These are phyloP conservation scores for Heterodera schachtii DNA, from an alignment of 1,140 invertebrate genomes.

Conservation along the genomic window DNA sequence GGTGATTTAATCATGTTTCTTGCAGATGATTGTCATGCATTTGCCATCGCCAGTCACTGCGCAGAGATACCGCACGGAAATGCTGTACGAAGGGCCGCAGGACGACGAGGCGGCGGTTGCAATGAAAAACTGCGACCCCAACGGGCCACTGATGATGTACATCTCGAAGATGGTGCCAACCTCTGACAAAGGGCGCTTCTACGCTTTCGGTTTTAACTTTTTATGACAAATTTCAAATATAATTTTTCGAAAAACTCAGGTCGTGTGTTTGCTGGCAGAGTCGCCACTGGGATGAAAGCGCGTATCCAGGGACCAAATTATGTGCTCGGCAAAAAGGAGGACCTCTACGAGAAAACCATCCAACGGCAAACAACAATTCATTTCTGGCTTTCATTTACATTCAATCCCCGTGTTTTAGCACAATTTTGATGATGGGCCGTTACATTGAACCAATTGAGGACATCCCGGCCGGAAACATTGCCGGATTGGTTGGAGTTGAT, in stretches of 20 bases:
- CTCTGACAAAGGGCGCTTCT: slow-evolving; percentile 98
- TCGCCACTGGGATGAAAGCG: slow-evolving; percentile 90
- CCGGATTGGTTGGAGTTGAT: slow-evolving; percentile 98
- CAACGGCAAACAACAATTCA: slow-evolving; percentile 71
- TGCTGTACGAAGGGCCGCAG: slow-evolving; percentile 95
- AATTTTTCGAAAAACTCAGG: not conserved
- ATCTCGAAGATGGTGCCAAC: slow-evolving; percentile 99
- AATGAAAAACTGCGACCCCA: slow-evolving; percentile 85
- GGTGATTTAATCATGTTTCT: not conserved
- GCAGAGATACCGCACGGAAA: slow-evolving; percentile 98
- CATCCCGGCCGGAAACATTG: slow-evolving; percentile 98
- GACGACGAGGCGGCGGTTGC: slow-evolving; percentile 88
- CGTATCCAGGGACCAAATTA: slow-evolving; percentile 99
- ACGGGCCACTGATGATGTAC: slow-evolving; percentile 99
- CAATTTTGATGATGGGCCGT: slow-evolving; percentile 99
- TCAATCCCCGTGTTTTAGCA: slow-evolving; percentile 72
- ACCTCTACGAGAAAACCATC: slow-evolving; percentile 97
- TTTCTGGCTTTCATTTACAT: not conserved
- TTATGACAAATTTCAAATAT: too few species aligned
- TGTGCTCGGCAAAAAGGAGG: slow-evolving; percentile 95
- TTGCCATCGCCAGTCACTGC: slow-evolving; percentile 97
- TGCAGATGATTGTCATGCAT: slow-evolving; percentile 98
- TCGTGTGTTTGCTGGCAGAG: slow-evolving; percentile 96
- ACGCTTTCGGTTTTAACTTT: slow-evolving; percentile 81
- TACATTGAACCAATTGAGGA: slow-evolving; percentile 99